phyloP scores from a whole-genome alignment of 2,797 vertebrate species.

The Lepus oiostolus region DNA sequence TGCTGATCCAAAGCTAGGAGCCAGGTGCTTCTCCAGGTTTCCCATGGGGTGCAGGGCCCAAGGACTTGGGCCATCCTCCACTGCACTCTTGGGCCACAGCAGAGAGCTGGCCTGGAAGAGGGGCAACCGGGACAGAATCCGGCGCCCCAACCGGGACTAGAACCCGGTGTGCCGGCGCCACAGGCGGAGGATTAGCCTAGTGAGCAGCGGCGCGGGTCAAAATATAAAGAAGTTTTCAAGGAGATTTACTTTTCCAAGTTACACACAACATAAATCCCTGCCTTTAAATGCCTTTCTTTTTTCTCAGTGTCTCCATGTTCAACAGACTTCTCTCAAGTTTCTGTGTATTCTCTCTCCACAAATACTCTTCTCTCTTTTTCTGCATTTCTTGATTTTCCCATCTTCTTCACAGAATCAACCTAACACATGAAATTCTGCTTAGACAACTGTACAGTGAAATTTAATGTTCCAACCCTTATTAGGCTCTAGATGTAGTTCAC shows the following conservation, averaged over 20 bases:
- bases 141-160: too few relatives aligned
- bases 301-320: background rate
- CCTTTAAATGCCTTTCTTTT: slow-evolving; percentile 15
- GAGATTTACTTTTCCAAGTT: background rate
- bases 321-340: background rate
- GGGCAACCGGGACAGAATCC: too few relatives aligned
- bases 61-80: too few relatives aligned
- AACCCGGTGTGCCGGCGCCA: too few relatives aligned
- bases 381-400: background rate
- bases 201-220: too few relatives aligned
- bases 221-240: background rate
- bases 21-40: too few relatives aligned
- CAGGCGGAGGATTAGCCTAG: too few relatives aligned
- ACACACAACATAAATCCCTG: background rate
- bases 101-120: too few relatives aligned
- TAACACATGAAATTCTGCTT: slow-evolving; percentile 47
- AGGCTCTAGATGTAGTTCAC: background rate
- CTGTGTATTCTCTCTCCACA: background rate
- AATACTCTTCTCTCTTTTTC: slow-evolving; percentile 5
- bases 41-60: too few relatives aligned
- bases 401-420: background rate
- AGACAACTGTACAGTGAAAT: background rate
- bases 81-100: too few relatives aligned
- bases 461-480: background rate
- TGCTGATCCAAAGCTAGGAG: too few relatives aligned